Percentiles rank a stretch among this genome's conserved stretches.
Conservation (phyloP, 1,140 invertebrate species). For the Bombus confusus region DNA sequence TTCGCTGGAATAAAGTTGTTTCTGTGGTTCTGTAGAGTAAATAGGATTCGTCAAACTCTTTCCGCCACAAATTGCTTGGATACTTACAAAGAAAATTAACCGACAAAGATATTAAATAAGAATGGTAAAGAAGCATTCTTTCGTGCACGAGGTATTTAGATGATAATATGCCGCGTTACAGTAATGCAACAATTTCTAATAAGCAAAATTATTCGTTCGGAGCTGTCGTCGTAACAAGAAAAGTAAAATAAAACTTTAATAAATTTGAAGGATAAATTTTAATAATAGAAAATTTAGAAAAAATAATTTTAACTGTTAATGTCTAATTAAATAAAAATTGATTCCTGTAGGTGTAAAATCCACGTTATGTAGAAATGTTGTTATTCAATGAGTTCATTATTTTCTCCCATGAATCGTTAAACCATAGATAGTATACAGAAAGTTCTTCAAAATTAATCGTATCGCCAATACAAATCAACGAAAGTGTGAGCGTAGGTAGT, state of each 20-base stretch:
- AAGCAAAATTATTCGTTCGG: neutral
- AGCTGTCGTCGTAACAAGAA: too few relatives aligned
- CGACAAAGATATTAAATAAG: neutral
- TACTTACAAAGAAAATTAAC: constrained; percentile 14
- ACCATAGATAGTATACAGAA: too few relatives aligned
- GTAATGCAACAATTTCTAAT: neutral
- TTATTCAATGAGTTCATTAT: neutral
- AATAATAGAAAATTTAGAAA: too few relatives aligned
- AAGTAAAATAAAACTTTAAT: too few relatives aligned
- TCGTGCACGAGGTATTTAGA: neutral
- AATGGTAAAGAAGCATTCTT: neutral
- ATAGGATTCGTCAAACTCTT: neutral
- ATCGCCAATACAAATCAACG: too few relatives aligned
- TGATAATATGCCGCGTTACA: neutral
- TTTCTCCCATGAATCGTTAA: too few relatives aligned
- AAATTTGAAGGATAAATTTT: too few relatives aligned
- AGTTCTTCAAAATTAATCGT: too few relatives aligned
- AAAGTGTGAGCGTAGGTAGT: too few relatives aligned
- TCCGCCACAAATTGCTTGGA: neutral
- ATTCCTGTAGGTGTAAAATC: too few relatives aligned
- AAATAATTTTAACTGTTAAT: neutral
- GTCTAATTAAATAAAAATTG: too few relatives aligned
- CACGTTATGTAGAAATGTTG: neutral
- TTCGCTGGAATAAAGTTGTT: constrained; percentile 10
- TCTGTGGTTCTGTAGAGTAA: neutral